Base-by-base conservation (phyloP, 2,113 vertebrate species). In the Embiotoca jacksoni region DNA sequence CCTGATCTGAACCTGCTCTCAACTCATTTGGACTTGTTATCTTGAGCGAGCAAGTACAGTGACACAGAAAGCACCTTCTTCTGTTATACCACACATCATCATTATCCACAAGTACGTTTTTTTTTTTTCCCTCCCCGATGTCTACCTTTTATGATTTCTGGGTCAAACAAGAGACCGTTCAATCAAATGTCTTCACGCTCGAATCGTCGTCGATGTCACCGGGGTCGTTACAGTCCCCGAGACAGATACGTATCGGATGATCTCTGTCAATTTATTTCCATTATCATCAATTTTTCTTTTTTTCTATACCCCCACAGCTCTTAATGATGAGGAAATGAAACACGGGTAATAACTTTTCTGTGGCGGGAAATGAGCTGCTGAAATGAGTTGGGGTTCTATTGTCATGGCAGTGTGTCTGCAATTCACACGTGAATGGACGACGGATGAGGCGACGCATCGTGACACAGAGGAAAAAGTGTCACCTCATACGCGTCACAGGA, bases 311-410 rank as follows among this genome's bases (percentile, higher is more conserved):
- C 33, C 64, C 37, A 2, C 57, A 59, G 57, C 36, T 72, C 54
- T 14, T 66, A 55, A 72, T 75, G 52, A 71, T 46, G 78, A 81
- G 66, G 77, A 81, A 77, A 86, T 78, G 36, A 60, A 79, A 80
- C 67, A 68, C 15, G 8, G 58, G 58, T 59, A 56, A 63, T 80
- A 75, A 73, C 52, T 50, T 23, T 72, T 56, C 57, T 13, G 5
- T 60, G 64, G 37, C 55, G 44, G 62, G 72, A 78, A 81, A 72
- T 54, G 62, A 64, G 66, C 67, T 46, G 46, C 70, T 79, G 73
- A 68, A 63, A 77, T 71, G 59, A 82, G 59, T n/a, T 16, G 14
- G 63, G 71, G 35, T 56, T 65, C 69, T n/a, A 59, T 0, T 2
- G 10, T 50, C 31, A 1, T 23, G 57, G 74, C 31, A 16, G 3